Percentiles rank a stretch among this genome's conserved stretches.
These are phyloP conservation scores for Struthio camelus DNA, from an alignment of 2,113 vertebrate genomes.

Conservation along the genomic window DNA sequence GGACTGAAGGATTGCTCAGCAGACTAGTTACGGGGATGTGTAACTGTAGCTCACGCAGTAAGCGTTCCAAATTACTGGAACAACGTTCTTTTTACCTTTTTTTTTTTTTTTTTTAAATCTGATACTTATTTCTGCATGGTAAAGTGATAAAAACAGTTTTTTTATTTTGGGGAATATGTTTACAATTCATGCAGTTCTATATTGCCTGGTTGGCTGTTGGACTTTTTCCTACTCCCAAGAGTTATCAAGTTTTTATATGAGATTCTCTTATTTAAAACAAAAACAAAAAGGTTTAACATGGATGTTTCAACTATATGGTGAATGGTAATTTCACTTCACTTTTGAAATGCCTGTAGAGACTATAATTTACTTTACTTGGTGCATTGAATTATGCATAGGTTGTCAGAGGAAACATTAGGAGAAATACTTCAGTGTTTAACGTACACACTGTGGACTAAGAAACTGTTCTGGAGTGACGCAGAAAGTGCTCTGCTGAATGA, in stretches of 20 bases:
- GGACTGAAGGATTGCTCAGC: no score
- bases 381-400: background rate
- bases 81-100: background rate
- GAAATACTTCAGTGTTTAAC: background rate
- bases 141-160: background rate
- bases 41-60: background rate
- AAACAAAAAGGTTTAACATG: background rate
- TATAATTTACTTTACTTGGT: background rate
- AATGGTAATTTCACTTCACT: background rate
- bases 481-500: background rate
- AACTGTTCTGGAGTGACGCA: background rate
- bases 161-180: background rate
- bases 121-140: background rate
- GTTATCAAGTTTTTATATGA: background rate
- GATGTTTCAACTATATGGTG: rapidly evolving
- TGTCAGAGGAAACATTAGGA: background rate
- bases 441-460: rapidly evolving
- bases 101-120: background rate
- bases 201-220: background rate
- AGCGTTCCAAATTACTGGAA: background rate
- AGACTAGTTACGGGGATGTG: background rate
- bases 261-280: background rate
- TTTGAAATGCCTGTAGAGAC: background rate
- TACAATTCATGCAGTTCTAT: background rate
- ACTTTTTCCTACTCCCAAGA: background rate